Conservation (phyloP, 1,140 invertebrate genomes). For the Dendrolimus kikuchii region DNA sequence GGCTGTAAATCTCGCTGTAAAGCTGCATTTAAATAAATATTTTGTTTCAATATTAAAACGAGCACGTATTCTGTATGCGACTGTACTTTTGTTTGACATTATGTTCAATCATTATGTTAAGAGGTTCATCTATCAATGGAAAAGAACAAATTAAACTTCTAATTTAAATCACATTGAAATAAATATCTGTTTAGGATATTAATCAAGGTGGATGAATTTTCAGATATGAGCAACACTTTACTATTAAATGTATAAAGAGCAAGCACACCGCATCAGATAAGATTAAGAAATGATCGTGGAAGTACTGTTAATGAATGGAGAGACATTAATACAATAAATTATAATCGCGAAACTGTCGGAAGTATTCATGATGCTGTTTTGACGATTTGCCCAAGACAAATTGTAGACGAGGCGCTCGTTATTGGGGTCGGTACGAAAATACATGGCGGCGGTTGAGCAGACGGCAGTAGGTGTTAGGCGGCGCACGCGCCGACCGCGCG, state of each 20-base stretch:
- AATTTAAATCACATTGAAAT: too few species aligned
- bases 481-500: constrained; percentile 64
- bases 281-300: not conserved
- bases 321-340: constrained; percentile 23
- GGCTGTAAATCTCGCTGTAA: constrained; percentile 25
- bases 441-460: constrained; percentile 45
- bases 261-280: not conserved
- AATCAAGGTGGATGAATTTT: too few species aligned
- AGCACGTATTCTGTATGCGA: not conserved
- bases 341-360: constrained; percentile 32
- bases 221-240: too few species aligned
- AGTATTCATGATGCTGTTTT: constrained; percentile 44
- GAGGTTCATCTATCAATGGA: too few species aligned
- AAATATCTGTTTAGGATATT: too few species aligned
- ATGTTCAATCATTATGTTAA: too few species aligned
- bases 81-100: too few species aligned
- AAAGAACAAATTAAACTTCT: too few species aligned
- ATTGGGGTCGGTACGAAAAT: constrained; percentile 68
- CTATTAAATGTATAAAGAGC: too few species aligned
- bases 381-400: constrained; percentile 64
- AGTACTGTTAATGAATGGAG: constrained; percentile 20
- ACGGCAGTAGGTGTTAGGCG: constrained; percentile 61
- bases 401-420: constrained; percentile 60
- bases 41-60: constrained; percentile 13
- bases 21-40: constrained; percentile 24